Conservation (phyloP, 1,140 invertebrate genomes). For the Propsilocerus akamusi region DNA sequence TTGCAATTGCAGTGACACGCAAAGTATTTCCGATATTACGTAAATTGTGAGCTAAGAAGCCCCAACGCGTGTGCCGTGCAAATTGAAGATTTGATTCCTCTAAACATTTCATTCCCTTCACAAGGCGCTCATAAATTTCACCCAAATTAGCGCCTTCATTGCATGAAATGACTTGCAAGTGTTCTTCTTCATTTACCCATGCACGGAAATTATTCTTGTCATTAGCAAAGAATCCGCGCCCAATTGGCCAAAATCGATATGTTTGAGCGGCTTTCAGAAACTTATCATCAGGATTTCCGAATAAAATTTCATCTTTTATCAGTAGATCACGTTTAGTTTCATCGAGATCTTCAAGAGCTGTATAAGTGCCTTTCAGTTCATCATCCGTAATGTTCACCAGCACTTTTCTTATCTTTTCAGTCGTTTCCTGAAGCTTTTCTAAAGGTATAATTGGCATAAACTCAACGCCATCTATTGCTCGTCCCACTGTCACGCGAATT, state of each 20-base stretch:
- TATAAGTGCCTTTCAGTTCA: constrained; percentile 48
- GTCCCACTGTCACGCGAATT: constrained; percentile 51
- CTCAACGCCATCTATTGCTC: constrained; percentile 49
- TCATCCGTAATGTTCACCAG: constrained; percentile 28
- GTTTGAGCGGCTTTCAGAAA: constrained; percentile 49
- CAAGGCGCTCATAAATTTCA: constrained; percentile 38
- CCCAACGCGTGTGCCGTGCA: constrained; percentile 40
- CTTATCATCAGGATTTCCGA: constrained; percentile 49
- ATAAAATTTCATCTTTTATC: constrained; percentile 61
- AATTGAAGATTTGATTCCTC: constrained; percentile 36
- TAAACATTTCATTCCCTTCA: constrained; percentile 36
- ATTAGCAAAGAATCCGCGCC: constrained; percentile 49
- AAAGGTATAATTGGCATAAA: constrained; percentile 57
- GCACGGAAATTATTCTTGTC: constrained; percentile 48
- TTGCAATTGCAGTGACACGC: constrained; percentile 52
- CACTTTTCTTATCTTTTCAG: constrained; percentile 14
- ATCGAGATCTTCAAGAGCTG: constrained; percentile 45
- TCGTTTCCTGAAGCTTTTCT: constrained; percentile 31
- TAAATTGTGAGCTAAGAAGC: constrained; percentile 57
- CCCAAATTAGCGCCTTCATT: constrained; percentile 43
- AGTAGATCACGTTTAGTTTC: constrained; percentile 47
- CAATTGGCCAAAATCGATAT: constrained; percentile 58
- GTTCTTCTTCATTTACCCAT: constrained; percentile 56
- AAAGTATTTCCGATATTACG: constrained; percentile 58
- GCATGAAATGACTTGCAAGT: constrained; percentile 51